Percentiles rank a stretch among this genome's conserved stretches.
Evolutionary conservation across 2,113 vertebrate genomes (phyloP).

Genomic region (Tragelaphus buxtoni): DNA sequence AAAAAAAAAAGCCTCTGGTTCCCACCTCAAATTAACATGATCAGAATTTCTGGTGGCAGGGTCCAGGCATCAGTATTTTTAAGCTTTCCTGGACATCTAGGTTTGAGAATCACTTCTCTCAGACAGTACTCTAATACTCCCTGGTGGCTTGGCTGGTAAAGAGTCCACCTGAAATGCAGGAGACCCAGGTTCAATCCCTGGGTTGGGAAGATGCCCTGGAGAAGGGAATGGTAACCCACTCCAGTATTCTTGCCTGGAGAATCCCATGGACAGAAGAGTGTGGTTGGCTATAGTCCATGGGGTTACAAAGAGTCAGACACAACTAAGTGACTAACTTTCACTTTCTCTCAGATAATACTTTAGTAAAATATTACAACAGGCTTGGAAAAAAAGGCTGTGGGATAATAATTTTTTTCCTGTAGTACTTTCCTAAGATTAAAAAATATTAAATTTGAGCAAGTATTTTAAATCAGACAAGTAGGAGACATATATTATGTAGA

Average conservation of each 20-base stretch:
- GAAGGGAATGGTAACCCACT: neutral
- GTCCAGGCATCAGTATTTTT: neutral
- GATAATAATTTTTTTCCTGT: neutral
- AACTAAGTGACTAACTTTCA: neutral
- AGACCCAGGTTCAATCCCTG: neutral
- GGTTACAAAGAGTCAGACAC: neutral
- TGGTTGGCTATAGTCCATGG: neutral
- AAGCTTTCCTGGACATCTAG: neutral
- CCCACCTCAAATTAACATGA: neutral
- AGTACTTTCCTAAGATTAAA: neutral
- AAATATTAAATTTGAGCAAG: neutral
- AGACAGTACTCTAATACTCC: neutral
- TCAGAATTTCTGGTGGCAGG: neutral
- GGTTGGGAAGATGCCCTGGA: neutral
- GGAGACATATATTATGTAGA: neutral
- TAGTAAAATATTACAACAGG: neutral
- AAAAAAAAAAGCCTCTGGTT: neutral
- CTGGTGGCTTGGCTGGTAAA: neutral
- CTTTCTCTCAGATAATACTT: neutral
- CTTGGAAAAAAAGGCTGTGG: neutral
- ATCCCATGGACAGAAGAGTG: neutral
- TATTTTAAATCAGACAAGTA: neutral
- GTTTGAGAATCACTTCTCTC: neutral
- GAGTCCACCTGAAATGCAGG: neutral
- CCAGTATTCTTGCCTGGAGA: neutral